Base-by-base conservation (phyloP, 2,888 invertebrate genomes). In the Smittia aterrima region DNA sequence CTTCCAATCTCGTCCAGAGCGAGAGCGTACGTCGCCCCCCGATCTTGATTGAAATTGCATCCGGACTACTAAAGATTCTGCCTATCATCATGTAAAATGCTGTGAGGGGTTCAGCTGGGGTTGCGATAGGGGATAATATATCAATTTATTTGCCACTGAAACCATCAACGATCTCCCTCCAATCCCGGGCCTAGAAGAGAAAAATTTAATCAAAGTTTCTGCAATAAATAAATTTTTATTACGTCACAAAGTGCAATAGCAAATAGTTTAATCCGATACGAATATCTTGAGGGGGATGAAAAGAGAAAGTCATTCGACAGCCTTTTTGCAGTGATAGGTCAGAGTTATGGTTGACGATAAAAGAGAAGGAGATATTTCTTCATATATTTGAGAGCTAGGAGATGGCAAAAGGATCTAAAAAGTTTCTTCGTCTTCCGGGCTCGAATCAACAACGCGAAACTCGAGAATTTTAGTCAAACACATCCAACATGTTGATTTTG, bases 201-300 rank as follows among this genome's bases (percentile, higher is more conserved):
- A 32, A 72, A 72, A 72, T 72, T 62, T 72, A 72, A 72, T 72
- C 72, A 72, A 72, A 72, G 72, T 72, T 40, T 40, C 40, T 68
- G 22, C 40, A 68, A 47, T 47, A 68, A 68, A 68, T 27, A 54
- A 53, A 71, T n/a, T 71, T 71, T 71, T 71, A 71, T 54, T 53
- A 54, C 70, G 11, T 38, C 22, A 22, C n/a, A 62, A 24, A 24
- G 62, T 62, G 62, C 62, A 62, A 25, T 62, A 25, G 25, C 67
- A 67, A 67, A 67, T 67, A 67, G 67, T 67, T 67, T 67, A 67
- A 67, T 67, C 67, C 40, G 32, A n/a, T 66, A 18, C 11, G 11
- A 47, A 16, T 47, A 11, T 11, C 9, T 32, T 47, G 58, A 58
- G 47, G n/a, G 18, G 18, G 22, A 18, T 13, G 3, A 13, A 20